Evolutionary conservation across 2,888 invertebrate genomes (phyloP).

Genomic region (Ochlodes sylvanus): DNA sequence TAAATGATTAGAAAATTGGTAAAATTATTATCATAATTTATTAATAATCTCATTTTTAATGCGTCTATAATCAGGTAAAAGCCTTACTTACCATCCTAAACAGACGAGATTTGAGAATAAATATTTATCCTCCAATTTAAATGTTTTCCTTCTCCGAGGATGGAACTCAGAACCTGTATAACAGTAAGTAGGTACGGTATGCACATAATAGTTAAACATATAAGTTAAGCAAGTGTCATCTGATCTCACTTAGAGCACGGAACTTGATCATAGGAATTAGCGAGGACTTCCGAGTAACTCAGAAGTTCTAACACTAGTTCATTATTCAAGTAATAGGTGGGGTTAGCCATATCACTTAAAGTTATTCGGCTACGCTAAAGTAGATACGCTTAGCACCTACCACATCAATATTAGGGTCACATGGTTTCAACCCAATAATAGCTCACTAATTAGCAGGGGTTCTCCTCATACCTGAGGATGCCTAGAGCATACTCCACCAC

Average conservation of each 20-base stretch:
- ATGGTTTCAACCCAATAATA: too few species aligned
- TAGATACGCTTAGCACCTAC: neutral
- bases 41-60: too few species aligned
- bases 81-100: too few species aligned
- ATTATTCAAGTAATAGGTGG: neutral
- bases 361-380: neutral
- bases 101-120: too few species aligned
- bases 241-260: neutral
- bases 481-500: too few species aligned
- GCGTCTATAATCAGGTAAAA: too few species aligned
- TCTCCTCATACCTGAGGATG: too few species aligned
- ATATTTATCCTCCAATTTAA: too few species aligned
- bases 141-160: neutral
- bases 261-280: constrained; percentile 7
- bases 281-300: constrained; percentile 1
- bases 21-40: too few species aligned
- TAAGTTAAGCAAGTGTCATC: neutral
- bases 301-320: neutral
- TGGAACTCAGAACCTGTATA: neutral
- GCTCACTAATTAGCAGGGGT: too few species aligned
- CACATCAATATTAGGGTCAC: neutral
- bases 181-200: too few species aligned
- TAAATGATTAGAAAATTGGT: too few species aligned
- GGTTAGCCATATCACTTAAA: neutral
- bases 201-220: neutral